Base-by-base conservation (phyloP, 2,888 invertebrate genomes). In the Pollenia labialis region DNA sequence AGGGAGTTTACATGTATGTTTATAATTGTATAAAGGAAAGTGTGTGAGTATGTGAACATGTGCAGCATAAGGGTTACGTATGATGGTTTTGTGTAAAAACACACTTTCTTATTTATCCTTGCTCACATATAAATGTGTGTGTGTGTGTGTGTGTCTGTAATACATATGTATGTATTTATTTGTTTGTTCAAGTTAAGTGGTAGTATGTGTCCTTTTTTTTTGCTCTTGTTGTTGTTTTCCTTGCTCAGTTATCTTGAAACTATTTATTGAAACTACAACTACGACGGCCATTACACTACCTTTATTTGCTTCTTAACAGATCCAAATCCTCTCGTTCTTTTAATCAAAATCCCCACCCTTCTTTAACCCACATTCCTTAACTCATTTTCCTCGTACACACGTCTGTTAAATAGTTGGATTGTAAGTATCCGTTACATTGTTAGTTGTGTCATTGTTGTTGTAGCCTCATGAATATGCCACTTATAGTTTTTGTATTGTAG, bases 171-270 rank as follows among this genome's bases (percentile, higher is more conserved):
- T 44, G 12, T 32, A 16, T 48, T 23, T 79, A n/a, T 66, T 64
- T 66, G 56, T 64, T 71, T 81, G 16, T 32, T 56, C 60, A 76
- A 66, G 64, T 52, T 52, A 81, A 75, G 69, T 68, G 52, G 50
- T 66, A 56, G 54, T 42, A 58, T 62, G 18, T 81, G 64, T 84
- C 58, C 60, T 71, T 60, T 62, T 44, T 54, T 46, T 11, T 52
- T 40, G 7, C 18, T 56, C 2, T 16, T 48, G 7, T 12, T 40
- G 42, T 60, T 46, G 46, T 69, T 52, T 50, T 42, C 44, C 58
- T 52, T 71, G 16, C 64, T 71, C 32, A 54, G 48, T 62, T 69
- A 71, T 60, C 40, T 14, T 81, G 12, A 42, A 14, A 18, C 48
- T 23, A 23, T 44, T 16, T 48, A 7, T 32, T 60, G 14, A 50